A percentile compares a stretch with the other conserved stretches of the same genome.
phyloP scores from a whole-genome alignment of 2,113 vertebrate species.

The Heliornis fulica region DNA sequence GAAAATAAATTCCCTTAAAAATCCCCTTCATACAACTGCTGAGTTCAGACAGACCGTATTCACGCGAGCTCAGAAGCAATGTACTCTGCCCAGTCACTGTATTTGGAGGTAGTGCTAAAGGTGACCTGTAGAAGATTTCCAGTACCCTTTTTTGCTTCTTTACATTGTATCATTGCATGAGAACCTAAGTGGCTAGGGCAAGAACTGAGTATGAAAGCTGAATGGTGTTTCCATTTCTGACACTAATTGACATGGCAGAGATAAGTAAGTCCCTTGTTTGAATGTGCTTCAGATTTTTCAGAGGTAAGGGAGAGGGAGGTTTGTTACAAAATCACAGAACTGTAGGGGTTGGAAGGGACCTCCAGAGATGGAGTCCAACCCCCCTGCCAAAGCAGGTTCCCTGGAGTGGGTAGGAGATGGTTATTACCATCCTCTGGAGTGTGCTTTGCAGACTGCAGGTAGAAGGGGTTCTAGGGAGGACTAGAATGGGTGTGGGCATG shows the following conservation, averaged over 20 bases:
- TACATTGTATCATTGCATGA: not conserved
- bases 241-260: not conserved
- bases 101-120: slow-evolving; percentile 76
- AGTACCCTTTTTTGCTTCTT: slow-evolving; percentile 38
- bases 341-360: no score
- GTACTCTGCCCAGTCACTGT: slow-evolving; percentile 57
- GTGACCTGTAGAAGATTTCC: slow-evolving; percentile 34
- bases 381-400: no score
- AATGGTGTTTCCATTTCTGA: not conserved
- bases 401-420: no score
- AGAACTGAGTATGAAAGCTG: not conserved
- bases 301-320: not conserved
- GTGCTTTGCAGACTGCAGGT: slow-evolving; percentile 35
- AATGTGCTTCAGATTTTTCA: slow-evolving; percentile 34
- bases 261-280: not conserved
- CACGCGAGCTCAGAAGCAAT: slow-evolving; percentile 38
- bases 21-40: not conserved
- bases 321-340: no score
- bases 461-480: not conserved
- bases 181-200: not conserved
- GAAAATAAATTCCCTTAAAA: slow-evolving; percentile 13
- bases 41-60: not conserved
- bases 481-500: not conserved
- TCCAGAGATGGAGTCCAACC: no score
- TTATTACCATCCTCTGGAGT: not conserved